Conservation (phyloP, 2,888 invertebrate genomes). For the Idaea aversata region DNA sequence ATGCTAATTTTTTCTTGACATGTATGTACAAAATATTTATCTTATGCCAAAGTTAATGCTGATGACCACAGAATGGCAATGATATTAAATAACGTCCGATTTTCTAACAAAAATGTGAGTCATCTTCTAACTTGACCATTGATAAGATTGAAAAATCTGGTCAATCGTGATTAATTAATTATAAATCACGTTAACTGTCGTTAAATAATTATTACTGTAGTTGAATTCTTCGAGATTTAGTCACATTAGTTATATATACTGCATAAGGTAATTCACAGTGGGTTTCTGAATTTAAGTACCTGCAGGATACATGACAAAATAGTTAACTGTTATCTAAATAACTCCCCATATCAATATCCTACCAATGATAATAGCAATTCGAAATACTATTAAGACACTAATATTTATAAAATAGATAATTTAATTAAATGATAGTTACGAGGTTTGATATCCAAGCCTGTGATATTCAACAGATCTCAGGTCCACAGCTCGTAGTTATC, state of each 20-base stretch:
- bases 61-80: background rate
- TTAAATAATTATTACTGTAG: background rate
- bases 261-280: background rate
- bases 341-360: background rate
- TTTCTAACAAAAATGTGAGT: background rate
- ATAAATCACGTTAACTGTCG: background rate
- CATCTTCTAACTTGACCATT: background rate
- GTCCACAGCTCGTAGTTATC: conserved; percentile 17
- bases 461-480: conserved; percentile 33
- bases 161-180: background rate
- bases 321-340: background rate
- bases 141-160: background rate
- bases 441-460: conserved; percentile 23
- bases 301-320: background rate
- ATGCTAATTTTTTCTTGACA: background rate
- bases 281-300: background rate
- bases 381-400: conserved; percentile 1
- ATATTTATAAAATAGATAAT: conserved; percentile 10
- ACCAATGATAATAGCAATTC: background rate
- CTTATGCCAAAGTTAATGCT: background rate
- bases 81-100: background rate
- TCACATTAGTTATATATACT: background rate
- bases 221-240: background rate
- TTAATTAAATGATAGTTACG: conserved; percentile 12
- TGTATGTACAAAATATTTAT: background rate